Evolutionary conservation across 2,797 vertebrate genomes (phyloP).

Genomic region (Podargus strigoides): DNA sequence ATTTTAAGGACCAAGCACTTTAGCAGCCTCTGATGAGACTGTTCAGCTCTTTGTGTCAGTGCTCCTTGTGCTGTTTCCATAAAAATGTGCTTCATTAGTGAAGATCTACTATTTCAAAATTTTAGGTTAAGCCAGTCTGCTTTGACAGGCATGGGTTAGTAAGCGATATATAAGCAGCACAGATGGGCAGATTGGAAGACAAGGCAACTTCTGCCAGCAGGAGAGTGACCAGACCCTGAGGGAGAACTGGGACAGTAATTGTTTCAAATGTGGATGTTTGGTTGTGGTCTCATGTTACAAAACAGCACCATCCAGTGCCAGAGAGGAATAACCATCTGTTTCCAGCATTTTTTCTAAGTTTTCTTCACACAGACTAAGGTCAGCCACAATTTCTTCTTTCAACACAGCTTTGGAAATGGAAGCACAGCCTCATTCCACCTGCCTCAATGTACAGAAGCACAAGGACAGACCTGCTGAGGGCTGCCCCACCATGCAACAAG

Average conservation of each 20-base stretch:
- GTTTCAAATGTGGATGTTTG: not conserved
- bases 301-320: not conserved
- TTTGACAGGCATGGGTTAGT: not conserved
- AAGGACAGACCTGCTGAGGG: rapidly evolving
- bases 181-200: not conserved
- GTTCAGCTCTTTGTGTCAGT: not conserved
- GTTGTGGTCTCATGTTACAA: not conserved
- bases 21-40: not conserved
- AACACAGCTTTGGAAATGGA: rapidly evolving
- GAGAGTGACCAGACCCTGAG: not conserved
- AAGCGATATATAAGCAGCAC: not conserved
- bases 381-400: not conserved
- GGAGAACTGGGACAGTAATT: not conserved
- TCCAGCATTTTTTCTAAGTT: not conserved
- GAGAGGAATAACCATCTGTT: not conserved
- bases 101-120: not conserved
- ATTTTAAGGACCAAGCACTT: not conserved
- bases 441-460: rapidly evolving
- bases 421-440: not conserved
- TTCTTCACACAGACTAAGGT: not conserved
- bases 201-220: not conserved
- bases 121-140: not conserved
- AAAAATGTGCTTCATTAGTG: not conserved
- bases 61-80: not conserved
- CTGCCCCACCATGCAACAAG: not conserved